These are phyloP conservation scores for Drosophila nigrodunni DNA, from an alignment of 1,140 invertebrate species.

Conservation along the genomic window DNA sequence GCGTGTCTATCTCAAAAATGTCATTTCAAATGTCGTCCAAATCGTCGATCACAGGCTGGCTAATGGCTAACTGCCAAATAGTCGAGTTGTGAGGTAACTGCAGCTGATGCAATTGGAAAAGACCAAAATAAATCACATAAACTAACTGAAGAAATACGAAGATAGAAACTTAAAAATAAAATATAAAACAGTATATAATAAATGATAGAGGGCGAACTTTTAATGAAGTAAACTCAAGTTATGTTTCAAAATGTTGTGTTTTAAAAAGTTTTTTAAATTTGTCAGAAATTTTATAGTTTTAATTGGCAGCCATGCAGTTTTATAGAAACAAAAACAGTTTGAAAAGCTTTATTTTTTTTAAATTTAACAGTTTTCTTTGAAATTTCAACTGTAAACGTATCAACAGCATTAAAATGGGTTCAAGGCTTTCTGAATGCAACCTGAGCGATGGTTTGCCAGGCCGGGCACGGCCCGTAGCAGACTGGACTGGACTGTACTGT, in stretches of 20 bases:
- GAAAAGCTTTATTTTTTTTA: background rate
- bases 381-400: conserved; percentile 13
- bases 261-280: no score
- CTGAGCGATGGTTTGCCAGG: conserved; percentile 8
- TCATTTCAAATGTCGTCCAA: conserved; percentile 65
- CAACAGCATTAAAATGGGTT: conserved; percentile 41
- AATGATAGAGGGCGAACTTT: no score
- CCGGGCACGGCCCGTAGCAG: background rate
- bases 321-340: no score
- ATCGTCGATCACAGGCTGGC: conserved; percentile 43
- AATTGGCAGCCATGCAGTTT: no score
- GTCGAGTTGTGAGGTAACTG: conserved; percentile 35
- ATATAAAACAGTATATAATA: no score
- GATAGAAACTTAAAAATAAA: no score
- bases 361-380: background rate
- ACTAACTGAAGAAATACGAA: background rate
- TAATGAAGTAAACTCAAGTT: no score
- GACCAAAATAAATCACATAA: conserved; percentile 23
- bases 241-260: no score
- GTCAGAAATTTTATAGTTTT: no score
- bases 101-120: conserved; percentile 36
- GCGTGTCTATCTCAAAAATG: conserved; percentile 59
- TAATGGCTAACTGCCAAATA: conserved; percentile 37
- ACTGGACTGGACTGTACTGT: conserved; percentile 5
- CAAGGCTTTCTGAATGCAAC: conserved; percentile 50